Conservation (phyloP, 2,888 invertebrate species). For the Theristus sp. region DNA sequence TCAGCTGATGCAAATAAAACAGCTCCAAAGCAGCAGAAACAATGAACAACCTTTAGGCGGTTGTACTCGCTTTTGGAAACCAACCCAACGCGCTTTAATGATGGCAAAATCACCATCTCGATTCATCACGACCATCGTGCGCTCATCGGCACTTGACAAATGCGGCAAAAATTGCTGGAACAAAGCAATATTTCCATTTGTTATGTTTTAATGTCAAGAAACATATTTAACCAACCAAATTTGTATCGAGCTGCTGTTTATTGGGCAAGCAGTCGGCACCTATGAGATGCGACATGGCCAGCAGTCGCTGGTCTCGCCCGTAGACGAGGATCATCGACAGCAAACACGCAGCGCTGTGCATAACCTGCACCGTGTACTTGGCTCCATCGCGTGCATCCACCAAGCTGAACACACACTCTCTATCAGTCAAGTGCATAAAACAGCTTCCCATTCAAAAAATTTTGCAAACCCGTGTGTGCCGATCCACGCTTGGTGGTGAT, state of each 20-base stretch:
- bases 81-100: conserved; percentile 34
- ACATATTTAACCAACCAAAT: conserved; percentile 21
- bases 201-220: background rate
- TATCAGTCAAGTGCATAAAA: no score
- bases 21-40: background rate
- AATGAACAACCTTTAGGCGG: conserved; percentile 18
- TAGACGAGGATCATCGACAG: conserved; percentile 37
- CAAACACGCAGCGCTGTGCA: conserved; percentile 34
- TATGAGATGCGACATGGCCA: conserved; percentile 35
- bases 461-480: conserved; percentile 24
- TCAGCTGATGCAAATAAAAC: background rate
- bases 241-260: conserved; percentile 25
- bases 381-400: conserved; percentile 29
- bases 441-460: background rate
- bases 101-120: conserved; percentile 36
- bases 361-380: conserved; percentile 34
- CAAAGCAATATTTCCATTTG: background rate
- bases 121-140: conserved; percentile 35
- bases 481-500: conserved; percentile 13
- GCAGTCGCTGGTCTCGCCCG: conserved; percentile 28
- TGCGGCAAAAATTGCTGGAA: conserved; percentile 29
- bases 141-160: conserved; percentile 31
- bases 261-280: conserved; percentile 35
- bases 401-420: no score
- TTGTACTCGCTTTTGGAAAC: conserved; percentile 27